A percentile compares a stretch with the other conserved stretches of the same genome.
phyloP scores from a whole-genome alignment of 2,113 vertebrate species.

The Phyllostomus discolor region DNA sequence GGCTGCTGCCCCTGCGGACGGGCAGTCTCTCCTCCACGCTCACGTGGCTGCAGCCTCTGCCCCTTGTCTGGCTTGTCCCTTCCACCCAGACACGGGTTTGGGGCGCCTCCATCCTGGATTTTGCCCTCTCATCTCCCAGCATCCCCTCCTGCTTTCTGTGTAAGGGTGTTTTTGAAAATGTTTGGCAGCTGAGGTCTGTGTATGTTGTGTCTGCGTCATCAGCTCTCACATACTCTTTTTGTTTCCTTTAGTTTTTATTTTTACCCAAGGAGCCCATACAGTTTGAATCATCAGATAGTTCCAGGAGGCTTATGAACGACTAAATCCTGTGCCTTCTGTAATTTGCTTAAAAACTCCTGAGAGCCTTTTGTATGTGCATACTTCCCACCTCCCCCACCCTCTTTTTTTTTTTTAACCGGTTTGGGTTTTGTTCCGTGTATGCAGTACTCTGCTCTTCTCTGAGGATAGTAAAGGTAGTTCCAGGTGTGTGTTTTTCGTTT shows the following conservation, averaged over 20 bases:
- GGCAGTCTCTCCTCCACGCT: fast-evolving
- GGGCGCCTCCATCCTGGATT: background rate
- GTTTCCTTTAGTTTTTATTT: background rate
- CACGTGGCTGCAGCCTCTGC: background rate
- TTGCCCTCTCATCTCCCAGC: background rate
- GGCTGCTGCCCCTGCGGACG: background rate
- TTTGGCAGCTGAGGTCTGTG: background rate
- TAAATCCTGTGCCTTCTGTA: background rate
- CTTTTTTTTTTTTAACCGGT: background rate
- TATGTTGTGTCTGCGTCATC: background rate
- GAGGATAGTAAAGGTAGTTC: background rate
- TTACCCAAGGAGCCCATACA: background rate
- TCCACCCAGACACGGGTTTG: background rate
- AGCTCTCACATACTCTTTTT: background rate
- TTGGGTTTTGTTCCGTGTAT: constrained; percentile 19
- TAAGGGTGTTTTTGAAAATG: background rate
- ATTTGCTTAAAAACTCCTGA: background rate
- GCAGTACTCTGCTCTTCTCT: background rate
- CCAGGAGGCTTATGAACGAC: background rate
- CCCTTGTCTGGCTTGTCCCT: background rate
- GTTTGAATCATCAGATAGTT: background rate
- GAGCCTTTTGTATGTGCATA: background rate
- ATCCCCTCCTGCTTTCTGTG: background rate
- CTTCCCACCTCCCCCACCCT: background rate
- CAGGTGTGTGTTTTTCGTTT: background rate